Evolutionary conservation across 1,140 invertebrate species (phyloP), one percentile per base, ranked within the genome.

Genomic region (Cotesia typhae): DNA sequence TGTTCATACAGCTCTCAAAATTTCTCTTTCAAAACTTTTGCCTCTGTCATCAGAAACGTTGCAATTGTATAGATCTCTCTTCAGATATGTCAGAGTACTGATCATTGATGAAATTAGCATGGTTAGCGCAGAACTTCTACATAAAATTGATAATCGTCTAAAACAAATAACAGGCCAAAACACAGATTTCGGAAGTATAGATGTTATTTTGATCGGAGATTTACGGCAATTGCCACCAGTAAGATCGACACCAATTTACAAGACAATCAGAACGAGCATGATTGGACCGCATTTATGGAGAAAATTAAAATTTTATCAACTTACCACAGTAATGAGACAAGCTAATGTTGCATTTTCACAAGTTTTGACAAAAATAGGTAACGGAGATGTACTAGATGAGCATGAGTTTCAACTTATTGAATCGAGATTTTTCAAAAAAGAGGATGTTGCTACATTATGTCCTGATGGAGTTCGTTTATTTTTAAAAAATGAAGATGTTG

Each of bases 101-200:
- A 79, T 76, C 4, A 82, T 84, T 60, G 82, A 84, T 76, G 82
- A 84, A 77, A 76, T 84, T 12, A 79, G 77, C 17, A 84, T 83
- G 82, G 74, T 81, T 28, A 76, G 79, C 60, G 20, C 72, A 9
- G 71, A 63, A 67, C 64, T 78, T 35, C 71, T 83, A 14, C 1
- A 53, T 14, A 20, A 78, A 55, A 73, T 84, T 47, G 72, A 82
- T 67, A 17, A 17, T 12, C 38, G 80, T 28, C 60, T 84, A 17
- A 64, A 75, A 57, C 76, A 84, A 79, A 80, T 85, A 14, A 79
- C 79, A 41, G 74, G 73, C n/a, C 72, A 36, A 14, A 72, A 69
- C 73, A 65, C 74, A n/a, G 41, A 73, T 61, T 79, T 79, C 63
- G 75, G 75, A 12, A 71, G 76, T 12, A 55, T 76, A 14, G 67